Conservation (phyloP, 2,888 invertebrate genomes). For the Eupeodes luniger region DNA sequence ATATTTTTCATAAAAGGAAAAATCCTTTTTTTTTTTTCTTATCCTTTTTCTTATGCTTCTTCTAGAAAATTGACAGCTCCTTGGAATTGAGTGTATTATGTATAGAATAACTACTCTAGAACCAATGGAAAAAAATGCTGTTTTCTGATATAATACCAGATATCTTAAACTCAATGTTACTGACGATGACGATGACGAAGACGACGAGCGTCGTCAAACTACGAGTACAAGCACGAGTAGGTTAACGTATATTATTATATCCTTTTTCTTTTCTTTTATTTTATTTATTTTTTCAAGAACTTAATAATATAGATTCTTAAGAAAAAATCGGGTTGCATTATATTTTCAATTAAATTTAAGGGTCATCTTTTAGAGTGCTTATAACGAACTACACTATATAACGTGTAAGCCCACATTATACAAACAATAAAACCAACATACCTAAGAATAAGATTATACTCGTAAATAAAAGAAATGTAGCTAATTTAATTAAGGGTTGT, state of each 20-base stretch:
- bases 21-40: background rate
- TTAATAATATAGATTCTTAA: background rate
- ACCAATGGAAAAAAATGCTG: background rate
- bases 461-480: too few relatives aligned
- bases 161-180: constrained; percentile 8
- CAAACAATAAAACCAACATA: too few relatives aligned
- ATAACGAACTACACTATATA: background rate
- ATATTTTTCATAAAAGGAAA: constrained; percentile 9
- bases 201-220: too few relatives aligned
- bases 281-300: constrained; percentile 11
- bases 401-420: too few relatives aligned
- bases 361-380: constrained; percentile 36
- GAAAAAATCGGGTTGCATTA: constrained; percentile 29
- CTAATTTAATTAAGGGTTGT: too few relatives aligned
- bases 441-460: too few relatives aligned
- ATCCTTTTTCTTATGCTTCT: background rate
- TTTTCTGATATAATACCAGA: background rate
- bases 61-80: constrained; percentile 32
- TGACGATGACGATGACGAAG: background rate
- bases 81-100: constrained; percentile 3
- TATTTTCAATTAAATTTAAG: constrained; percentile 55
- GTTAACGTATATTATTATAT: background rate
- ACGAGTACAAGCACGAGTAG: too few relatives aligned
- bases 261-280: background rate
- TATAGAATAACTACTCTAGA: background rate